Conservation (phyloP, 2,113 vertebrate species). For the Anhinga anhinga region DNA sequence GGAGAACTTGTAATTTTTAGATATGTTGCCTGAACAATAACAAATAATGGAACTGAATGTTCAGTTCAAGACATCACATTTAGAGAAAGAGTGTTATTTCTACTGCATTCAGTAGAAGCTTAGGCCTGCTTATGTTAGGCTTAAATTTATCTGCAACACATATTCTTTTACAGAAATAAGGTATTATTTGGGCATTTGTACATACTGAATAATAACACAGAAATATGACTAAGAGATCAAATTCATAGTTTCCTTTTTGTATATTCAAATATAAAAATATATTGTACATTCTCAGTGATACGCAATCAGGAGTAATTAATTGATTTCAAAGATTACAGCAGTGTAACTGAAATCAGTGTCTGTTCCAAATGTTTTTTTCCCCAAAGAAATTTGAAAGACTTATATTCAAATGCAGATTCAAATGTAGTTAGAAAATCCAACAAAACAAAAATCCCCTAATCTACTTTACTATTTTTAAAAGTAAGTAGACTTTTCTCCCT, state of each 20-base stretch:
- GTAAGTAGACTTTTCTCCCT: not conserved
- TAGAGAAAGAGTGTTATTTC: not conserved
- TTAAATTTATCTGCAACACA: not conserved
- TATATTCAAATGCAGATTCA: not conserved
- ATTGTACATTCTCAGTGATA: not conserved
- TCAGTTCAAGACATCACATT: not conserved
- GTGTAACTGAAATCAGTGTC: not conserved
- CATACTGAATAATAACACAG: not conserved
- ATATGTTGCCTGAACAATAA: not conserved
- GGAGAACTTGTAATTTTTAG: not conserved
- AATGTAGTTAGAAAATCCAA: not conserved
- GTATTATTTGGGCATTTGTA: not conserved
- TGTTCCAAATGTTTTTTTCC: not conserved
- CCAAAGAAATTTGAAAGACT: not conserved
- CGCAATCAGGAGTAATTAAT: not conserved
- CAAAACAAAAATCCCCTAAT: not conserved
- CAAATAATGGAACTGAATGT: not conserved
- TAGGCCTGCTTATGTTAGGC: not conserved
- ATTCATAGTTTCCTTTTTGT: not conserved
- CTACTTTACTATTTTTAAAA: not conserved
- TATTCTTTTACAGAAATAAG: not conserved
- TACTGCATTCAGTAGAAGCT: not conserved
- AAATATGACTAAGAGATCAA: not conserved
- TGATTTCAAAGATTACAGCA: not conserved
- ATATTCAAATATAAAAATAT: not conserved